Base-by-base conservation (phyloP, 1,140 invertebrate species). In the Phymastichus coffea region DNA sequence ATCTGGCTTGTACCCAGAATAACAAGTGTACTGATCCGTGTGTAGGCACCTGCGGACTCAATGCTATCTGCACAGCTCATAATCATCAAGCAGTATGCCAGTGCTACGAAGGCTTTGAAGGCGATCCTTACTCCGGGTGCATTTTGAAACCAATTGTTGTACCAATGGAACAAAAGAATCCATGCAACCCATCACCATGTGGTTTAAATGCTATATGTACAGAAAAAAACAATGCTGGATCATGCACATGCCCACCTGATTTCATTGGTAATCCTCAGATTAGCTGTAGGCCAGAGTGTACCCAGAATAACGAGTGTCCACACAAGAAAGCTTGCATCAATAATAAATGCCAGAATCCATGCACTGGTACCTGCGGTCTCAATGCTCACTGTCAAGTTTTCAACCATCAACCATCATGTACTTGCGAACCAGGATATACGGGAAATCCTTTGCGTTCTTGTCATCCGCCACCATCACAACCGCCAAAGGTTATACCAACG, bases 191-290 rank as follows among this genome's bases (percentile, higher is more conserved):
- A 67, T 90, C 88, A 48, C 91, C 90, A 23, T 94, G 92, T 73
- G 92, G 92, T 57, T 79, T 86, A 30, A 92, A 92, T 77, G 87
- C 88, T 40, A 78, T 92, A 56, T 94, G 92, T 78, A 86, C 85
- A 69, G 89, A 93, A 77, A 81, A 81, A 65, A 86, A 88, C 65
- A 88, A 87, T 68, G 88, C 84, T 66, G 88, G 90, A 62, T 89
- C 89, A 51, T 94, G 92, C 74, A 85, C 83, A 57, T 94, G 92
- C 76, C 71, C 91, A 64, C 82, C 87, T 57, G 88, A 91, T 61
- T 94, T 91, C 75, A 85, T 85, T 65, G 92, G 92, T 47, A 90
- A 94, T 81, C 90, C 92, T 2, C 91, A 93, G 65, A 79, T 84
- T 56, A 88, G 89, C 43, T 92, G 91, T 72, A 82, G 88, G 69